Base-by-base conservation (phyloP, 2,797 vertebrate genomes). In the Melopsittacus undulatus region DNA sequence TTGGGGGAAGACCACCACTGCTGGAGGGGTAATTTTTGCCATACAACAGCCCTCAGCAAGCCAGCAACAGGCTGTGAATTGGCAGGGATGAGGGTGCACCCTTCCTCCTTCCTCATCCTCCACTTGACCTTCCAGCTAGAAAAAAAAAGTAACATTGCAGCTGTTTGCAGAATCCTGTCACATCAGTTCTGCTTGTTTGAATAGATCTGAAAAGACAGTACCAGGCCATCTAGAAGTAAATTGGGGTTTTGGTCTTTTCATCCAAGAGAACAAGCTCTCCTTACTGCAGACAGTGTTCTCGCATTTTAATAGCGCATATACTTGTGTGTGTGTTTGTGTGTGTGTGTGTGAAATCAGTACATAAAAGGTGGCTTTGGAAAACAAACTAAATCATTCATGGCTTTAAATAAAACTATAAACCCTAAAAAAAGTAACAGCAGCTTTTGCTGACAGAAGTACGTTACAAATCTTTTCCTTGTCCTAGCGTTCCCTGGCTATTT, bases 161-260 rank as follows among this genome's bases (percentile, higher is more conserved):
- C 76, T 92, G 68, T 89, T 85, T 59, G 85, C 83, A 48, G 84
- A 86, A 62, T 83, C 69, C 63, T 88, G 92, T 92, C 95, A 86
- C 4, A 2, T 22, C 34, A 42, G 59, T 63, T 94, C 77, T 82
- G 48, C 91, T 80, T 82, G 80, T 92, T 78, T 52, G 70, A 79
- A 18, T 26, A 84, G 48, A 94, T 94, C 51, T 90, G 74, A 70
- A 82, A 82, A 96, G 95, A 87, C 89, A 88, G 89, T 94, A 91
- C 77, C 77, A 96, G 94, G 95, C 91, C 90, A 96, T 66, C 66
- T 74, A 90, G 91, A 94, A 95, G 51, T 73, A 91, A 88, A 81
- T 5, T 48, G 48, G 32, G 19, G 13, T 63, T 86, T 64, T 64
- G 19, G 56, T 49, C 48, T 87, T 87, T 61, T 67, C 9, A 66